Base-by-base conservation (phyloP, 1,140 invertebrate genomes). In the Drosophila persimilis region DNA sequence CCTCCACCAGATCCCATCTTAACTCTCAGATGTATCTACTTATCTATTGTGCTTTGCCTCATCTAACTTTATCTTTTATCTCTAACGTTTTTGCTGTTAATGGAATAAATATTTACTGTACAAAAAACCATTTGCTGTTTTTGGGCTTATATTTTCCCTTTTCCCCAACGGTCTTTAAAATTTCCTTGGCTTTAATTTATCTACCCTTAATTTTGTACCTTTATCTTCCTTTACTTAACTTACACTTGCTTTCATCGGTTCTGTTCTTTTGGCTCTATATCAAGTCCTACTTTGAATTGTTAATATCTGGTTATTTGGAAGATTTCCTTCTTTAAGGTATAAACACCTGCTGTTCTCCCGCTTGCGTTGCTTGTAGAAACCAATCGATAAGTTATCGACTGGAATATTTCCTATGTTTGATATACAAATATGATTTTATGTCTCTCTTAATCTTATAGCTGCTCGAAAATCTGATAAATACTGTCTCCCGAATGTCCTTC, bases 71-170 rank as follows among this genome's bases (percentile, higher is more conserved):
- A 39, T 39, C 35, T 13, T 11, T 39, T 39, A 39, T 13, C 11
- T 13, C 35, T 39, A 39, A 39, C 35, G 31, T 31, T 9, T 31
- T 56, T 69, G 52, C 63, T 69, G 65, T 74, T 59, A 66, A 64
- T 74, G 60, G 72, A 75, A 75, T 75, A 75, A 75, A 75, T 75
- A 75, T 75, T 75, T 75, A 75, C 75, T 75, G 53, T 74, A 59
- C 44, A 53, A 71, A 56, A 56, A 64, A 63, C 47, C 43, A 73
- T 44, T 29, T 58, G 48, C 60, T 53, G 57, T 74, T 31, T 46
- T 46, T 46, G 58, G 69, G 51, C 56, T 63, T 73, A 62, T 73
- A 58, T 39, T 39, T 73, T 26, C 43, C 46, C 64, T 9, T 22
- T n/a, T 51, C 5, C 39, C 43, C 24, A 45, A 17, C 35, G 31